phyloP scores from a whole-genome alignment of 2,113 vertebrate species.

The Zootoca vivipara region DNA sequence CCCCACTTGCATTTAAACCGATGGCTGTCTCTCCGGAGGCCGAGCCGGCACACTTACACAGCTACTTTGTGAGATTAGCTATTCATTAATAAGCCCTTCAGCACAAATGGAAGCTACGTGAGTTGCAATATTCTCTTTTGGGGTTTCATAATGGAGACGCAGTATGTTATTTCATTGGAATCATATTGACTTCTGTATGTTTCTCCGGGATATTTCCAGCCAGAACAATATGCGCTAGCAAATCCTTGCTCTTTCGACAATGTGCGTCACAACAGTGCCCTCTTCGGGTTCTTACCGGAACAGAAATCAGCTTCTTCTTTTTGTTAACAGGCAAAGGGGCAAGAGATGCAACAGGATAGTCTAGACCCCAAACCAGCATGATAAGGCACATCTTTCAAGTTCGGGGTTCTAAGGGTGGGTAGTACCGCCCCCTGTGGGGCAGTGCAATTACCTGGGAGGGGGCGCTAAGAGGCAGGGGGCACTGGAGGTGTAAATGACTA shows the following conservation, averaged over 20 bases:
- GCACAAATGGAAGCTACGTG: background rate
- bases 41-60: background rate
- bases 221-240: background rate
- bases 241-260: background rate
- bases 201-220: background rate
- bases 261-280: background rate
- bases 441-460: too few species aligned
- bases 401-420: too few species aligned
- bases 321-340: background rate
- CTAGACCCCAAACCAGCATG: background rate
- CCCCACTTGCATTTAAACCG: slow-evolving; percentile 41
- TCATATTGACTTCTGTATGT: background rate
- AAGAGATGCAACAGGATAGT: background rate
- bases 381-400: background rate
- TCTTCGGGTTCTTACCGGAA: background rate
- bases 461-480: too few species aligned
- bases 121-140: slow-evolving; percentile 1
- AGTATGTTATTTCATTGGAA: background rate
- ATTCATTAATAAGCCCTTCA: slow-evolving; percentile 14
- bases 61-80: background rate
- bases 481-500: too few species aligned
- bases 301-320: background rate
- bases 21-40: background rate
- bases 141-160: background rate
- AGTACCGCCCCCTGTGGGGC: too few species aligned